Conservation (phyloP, 2,797 vertebrate genomes). For the Mus minutoides region DNA sequence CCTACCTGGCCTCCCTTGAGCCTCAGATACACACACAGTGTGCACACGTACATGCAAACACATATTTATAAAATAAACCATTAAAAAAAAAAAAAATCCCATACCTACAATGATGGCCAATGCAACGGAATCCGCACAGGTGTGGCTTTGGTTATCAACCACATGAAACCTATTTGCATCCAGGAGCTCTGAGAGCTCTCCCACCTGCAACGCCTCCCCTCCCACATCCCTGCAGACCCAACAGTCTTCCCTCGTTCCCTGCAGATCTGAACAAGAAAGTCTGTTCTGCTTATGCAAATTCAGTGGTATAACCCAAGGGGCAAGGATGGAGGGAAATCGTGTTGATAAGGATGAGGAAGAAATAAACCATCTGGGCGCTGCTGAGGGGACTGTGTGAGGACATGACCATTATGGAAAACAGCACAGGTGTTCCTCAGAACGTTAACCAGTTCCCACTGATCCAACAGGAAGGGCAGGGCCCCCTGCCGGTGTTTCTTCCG, state of each 20-base stretch:
- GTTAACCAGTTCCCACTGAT: too few species aligned
- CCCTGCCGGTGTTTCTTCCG: neutral
- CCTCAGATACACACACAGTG: neutral
- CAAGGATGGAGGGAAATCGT: neutral
- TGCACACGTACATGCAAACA: neutral
- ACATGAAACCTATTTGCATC: neutral
- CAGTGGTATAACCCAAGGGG: neutral
- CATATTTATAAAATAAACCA: neutral
- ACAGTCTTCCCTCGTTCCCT: neutral
- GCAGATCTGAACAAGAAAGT: neutral
- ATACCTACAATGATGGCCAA: neutral
- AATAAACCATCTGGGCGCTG: accelerated
- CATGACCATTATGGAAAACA: accelerated
- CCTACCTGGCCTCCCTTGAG: neutral
- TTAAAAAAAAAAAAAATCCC: neutral
- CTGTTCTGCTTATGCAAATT: neutral
- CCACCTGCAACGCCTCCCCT: neutral
- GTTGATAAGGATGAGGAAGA: neutral
- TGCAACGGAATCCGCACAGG: neutral
- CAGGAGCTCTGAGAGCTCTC: neutral
- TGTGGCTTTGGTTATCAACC: neutral
- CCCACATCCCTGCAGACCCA: neutral
- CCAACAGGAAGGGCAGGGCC: neutral
- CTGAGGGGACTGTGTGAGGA: neutral
- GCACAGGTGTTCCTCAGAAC: accelerated